phyloP scores from a whole-genome alignment of 1,140 invertebrate genomes.

The Achroia grisella region DNA sequence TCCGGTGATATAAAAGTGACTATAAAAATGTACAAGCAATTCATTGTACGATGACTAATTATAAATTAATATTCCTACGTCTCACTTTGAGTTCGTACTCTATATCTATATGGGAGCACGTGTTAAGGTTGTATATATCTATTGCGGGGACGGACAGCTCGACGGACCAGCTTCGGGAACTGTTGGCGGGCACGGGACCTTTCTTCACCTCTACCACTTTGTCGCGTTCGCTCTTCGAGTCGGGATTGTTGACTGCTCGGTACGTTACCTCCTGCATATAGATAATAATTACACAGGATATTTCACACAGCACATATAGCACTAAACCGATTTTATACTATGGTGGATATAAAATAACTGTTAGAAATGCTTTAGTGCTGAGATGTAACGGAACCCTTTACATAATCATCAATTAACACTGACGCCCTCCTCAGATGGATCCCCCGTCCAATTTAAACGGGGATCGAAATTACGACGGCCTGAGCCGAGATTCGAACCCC shows the following conservation, averaged over 20 bases:
- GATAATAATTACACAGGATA: slow-evolving; percentile 33
- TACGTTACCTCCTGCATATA: slow-evolving; percentile 74
- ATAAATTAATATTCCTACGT: too few species aligned
- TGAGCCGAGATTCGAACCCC: too few species aligned
- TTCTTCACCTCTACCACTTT: slow-evolving; percentile 72
- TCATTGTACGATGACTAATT: too few species aligned
- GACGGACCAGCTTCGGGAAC: slow-evolving; percentile 75
- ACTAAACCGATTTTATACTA: not conserved
- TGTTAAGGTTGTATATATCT: slow-evolving; percentile 78
- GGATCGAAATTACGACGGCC: too few species aligned
- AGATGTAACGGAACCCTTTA: too few species aligned
- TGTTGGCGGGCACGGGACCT: slow-evolving; percentile 73
- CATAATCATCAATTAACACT: too few species aligned
- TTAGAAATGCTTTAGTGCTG: too few species aligned
- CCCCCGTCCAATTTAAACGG: too few species aligned
- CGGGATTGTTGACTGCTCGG: slow-evolving; percentile 69
- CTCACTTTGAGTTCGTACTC: slow-evolving; percentile 77
- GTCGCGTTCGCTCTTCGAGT: slow-evolving; percentile 69
- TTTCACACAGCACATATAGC: not conserved
- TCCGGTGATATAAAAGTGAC: too few species aligned
- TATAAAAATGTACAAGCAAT: too few species aligned
- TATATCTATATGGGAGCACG: slow-evolving; percentile 79
- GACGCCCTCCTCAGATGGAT: too few species aligned
- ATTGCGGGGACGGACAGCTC: slow-evolving; percentile 76
- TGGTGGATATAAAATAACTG: not conserved